These are phyloP conservation scores for Leucania comma DNA, from an alignment of 2,888 invertebrate genomes.

Conservation along the genomic window DNA sequence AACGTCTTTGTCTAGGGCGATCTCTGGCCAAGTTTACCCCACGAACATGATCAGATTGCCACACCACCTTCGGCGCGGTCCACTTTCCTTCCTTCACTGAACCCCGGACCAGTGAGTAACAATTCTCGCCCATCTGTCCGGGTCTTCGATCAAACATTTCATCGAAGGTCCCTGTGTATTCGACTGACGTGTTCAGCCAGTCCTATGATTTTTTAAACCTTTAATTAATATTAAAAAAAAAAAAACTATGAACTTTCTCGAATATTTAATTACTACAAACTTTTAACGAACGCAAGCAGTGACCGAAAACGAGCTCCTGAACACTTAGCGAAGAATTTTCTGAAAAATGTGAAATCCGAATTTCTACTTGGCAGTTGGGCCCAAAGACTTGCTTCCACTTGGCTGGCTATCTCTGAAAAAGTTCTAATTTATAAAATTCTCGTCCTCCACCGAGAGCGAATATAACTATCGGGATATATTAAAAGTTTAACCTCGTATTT, in stretches of 20 bases:
- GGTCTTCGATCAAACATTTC: no score
- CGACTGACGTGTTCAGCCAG: no score
- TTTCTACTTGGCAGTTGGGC: slow-evolving; percentile 15
- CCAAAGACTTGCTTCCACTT: slow-evolving; percentile 11
- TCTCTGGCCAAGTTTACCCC: no score
- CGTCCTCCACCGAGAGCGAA: slow-evolving; percentile 20
- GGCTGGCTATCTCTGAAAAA: slow-evolving; percentile 25
- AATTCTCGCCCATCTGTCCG: no score
- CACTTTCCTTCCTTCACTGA: no score
- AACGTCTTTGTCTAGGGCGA: no score
- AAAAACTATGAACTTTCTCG: background rate
- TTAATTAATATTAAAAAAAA: no score
- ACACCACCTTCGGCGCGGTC: no score
- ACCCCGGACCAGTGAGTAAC: no score
- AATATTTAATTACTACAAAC: background rate
- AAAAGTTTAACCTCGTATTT: slow-evolving; percentile 39
- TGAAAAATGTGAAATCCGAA: slow-evolving; percentile 24
- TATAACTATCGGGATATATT: slow-evolving; percentile 49
- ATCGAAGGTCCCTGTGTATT: no score
- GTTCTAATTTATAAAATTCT: slow-evolving; percentile 44
- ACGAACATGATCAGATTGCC: no score
- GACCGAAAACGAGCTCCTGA: slow-evolving; percentile 24
- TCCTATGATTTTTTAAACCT: no score
- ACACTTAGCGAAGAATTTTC: slow-evolving; percentile 14
- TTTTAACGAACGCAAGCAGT: slow-evolving; percentile 33